These are phyloP conservation scores for Menidia menidia DNA, from an alignment of 2,797 vertebrate genomes.

Conservation along the genomic window DNA sequence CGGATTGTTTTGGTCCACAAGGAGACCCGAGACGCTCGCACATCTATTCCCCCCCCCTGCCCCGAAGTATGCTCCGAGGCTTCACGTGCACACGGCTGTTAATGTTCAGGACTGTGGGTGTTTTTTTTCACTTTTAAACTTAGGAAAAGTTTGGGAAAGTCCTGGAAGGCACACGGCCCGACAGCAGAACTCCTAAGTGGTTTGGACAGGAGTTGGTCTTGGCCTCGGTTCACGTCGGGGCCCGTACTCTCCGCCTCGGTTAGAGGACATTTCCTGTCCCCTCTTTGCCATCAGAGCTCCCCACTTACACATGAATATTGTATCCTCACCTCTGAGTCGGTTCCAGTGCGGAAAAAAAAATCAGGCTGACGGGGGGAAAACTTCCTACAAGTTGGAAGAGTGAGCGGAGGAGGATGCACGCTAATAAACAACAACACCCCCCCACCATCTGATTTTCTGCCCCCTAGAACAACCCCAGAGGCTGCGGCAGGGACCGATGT, in stretches of 20 bases:
- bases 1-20: constrained; percentile 2
- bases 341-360: not conserved
- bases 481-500: constrained; percentile 46
- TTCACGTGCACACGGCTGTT: too few relatives aligned
- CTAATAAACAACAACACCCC: constrained; percentile 54
- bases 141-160: constrained; percentile 6
- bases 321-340: constrained; percentile 32
- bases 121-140: not conserved
- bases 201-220: constrained; percentile 25
- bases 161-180: constrained; percentile 24
- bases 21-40: not conserved
- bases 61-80: too few relatives aligned
- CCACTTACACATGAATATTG: constrained; percentile 59
- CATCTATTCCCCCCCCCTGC: not conserved
- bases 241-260: constrained; percentile 34
- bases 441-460: constrained; percentile 37
- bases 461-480: constrained; percentile 54
- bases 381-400: constrained; percentile 31
- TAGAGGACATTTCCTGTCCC: constrained; percentile 40
- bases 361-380: constrained; percentile 15
- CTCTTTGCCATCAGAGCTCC: constrained; percentile 27
- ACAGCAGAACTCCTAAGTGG: constrained; percentile 19
- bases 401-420: constrained; percentile 31
- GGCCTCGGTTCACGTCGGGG: constrained; percentile 20
- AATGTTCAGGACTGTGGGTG: not conserved